These are phyloP conservation scores for Crocodylus rhombifer DNA, from an alignment of 2,797 vertebrate genomes.

Conservation along the genomic window DNA sequence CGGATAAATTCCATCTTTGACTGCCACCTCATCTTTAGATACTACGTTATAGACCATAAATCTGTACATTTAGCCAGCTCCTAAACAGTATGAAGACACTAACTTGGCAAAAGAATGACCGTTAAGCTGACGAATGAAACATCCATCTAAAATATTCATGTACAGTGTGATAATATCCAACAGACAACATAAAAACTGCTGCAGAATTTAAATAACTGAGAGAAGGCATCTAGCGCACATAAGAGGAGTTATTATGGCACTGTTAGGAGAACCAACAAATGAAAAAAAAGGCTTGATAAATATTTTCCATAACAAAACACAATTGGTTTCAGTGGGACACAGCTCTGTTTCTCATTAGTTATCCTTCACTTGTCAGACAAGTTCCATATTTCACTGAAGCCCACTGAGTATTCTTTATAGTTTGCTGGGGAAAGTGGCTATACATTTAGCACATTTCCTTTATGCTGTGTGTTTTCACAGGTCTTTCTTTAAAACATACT, in stretches of 20 bases:
- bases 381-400: constrained; percentile 69
- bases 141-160: constrained; percentile 70
- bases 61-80: constrained; percentile 48
- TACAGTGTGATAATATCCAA: constrained; percentile 37
- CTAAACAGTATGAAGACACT: constrained; percentile 59
- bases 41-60: constrained; percentile 64
- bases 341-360: constrained; percentile 79
- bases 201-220: constrained; percentile 25
- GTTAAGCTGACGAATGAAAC: constrained; percentile 70
- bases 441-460: constrained; percentile 68
- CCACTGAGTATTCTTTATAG: constrained; percentile 69
- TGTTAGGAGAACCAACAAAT: constrained; percentile 75
- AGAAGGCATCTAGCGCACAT: not conserved
- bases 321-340: constrained; percentile 79
- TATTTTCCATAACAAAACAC: constrained; percentile 81
- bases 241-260: constrained; percentile 39
- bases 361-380: constrained; percentile 79
- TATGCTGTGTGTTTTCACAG: constrained; percentile 65
- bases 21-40: constrained; percentile 52
- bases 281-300: constrained; percentile 71
- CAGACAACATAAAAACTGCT: constrained; percentile 2
- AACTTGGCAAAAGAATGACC: constrained; percentile 74
- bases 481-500: constrained; percentile 75
- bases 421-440: constrained; percentile 67
- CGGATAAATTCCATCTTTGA: constrained; percentile 71